Conservation (phyloP, 2,113 vertebrate species). For the Pithys albifrons region DNA sequence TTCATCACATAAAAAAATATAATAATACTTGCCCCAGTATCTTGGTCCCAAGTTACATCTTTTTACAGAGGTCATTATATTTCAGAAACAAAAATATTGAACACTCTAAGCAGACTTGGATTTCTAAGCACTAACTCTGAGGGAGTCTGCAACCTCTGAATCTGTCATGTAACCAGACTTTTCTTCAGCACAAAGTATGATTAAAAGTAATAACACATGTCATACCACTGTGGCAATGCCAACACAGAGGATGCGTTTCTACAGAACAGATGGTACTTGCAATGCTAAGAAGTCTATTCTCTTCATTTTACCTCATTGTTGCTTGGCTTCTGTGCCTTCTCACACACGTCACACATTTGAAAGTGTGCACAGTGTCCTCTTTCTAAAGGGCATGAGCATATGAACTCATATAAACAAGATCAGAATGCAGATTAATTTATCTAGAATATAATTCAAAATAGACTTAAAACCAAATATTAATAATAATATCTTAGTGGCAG, state of each 20-base stretch:
- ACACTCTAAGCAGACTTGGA: not conserved
- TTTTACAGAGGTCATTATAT: constrained; percentile 20
- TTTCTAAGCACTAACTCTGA: constrained; percentile 49
- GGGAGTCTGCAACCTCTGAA: constrained; percentile 61
- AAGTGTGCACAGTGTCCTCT: constrained; percentile 67
- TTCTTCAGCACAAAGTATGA: constrained; percentile 68
- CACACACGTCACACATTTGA: constrained; percentile 70
- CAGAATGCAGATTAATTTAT: constrained; percentile 56
- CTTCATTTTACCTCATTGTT: constrained; percentile 71
- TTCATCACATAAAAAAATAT: not conserved
- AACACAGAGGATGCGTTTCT: constrained; percentile 70
- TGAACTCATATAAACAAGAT: constrained; percentile 59
- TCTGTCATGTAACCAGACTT: constrained; percentile 68
- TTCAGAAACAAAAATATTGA: constrained; percentile 47
- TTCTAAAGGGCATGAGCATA: constrained; percentile 61
- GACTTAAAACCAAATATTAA: not conserved
- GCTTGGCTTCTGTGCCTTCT: constrained; percentile 69
- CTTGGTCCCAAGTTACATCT: not conserved
- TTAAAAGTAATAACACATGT: constrained; percentile 74
- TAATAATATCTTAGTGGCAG: not conserved
- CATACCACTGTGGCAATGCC: constrained; percentile 71
- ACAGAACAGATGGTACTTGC: constrained; percentile 70
- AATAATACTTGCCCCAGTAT: not conserved
- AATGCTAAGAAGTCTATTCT: constrained; percentile 71
- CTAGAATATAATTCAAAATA: not conserved